Evolutionary conservation across 2,113 vertebrate genomes (phyloP).

Genomic region (Apteryx mantelli): DNA sequence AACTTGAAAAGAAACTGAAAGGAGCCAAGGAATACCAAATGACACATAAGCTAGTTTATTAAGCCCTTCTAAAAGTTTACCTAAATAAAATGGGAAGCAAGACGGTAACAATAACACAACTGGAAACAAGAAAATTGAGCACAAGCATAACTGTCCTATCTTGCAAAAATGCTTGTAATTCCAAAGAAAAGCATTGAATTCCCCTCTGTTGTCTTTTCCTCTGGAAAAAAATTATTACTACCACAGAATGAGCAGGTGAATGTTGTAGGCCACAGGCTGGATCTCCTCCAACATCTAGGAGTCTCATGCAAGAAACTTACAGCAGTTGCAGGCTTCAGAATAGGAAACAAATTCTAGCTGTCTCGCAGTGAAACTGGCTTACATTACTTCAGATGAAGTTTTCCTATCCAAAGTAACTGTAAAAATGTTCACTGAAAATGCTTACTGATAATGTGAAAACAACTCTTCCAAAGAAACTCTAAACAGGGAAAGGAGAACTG

Average conservation of each 20-base stretch:
- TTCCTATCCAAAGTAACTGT: background rate
- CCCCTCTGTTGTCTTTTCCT: background rate
- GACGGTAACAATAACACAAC: background rate
- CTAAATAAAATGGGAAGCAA: background rate
- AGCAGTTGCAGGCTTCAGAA: background rate
- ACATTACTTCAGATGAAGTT: background rate
- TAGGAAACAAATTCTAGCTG: background rate
- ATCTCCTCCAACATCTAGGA: background rate
- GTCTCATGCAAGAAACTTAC: background rate
- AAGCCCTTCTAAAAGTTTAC: background rate
- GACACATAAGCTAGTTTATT: background rate
- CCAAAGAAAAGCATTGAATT: background rate
- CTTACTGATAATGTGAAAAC: background rate
- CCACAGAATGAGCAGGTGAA: background rate
- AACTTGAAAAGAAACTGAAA: background rate
- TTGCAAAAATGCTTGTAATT: background rate
- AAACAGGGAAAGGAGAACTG: background rate
- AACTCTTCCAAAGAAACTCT: background rate
- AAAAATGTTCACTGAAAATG: background rate
- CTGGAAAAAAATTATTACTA: background rate
- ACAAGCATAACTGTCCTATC: background rate
- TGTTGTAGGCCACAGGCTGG: background rate
- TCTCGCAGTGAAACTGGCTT: background rate
- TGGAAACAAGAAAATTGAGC: background rate
- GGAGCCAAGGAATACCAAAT: background rate